These are phyloP conservation scores for Mixornis gularis DNA, from an alignment of 2,113 vertebrate species.

Conservation along the genomic window DNA sequence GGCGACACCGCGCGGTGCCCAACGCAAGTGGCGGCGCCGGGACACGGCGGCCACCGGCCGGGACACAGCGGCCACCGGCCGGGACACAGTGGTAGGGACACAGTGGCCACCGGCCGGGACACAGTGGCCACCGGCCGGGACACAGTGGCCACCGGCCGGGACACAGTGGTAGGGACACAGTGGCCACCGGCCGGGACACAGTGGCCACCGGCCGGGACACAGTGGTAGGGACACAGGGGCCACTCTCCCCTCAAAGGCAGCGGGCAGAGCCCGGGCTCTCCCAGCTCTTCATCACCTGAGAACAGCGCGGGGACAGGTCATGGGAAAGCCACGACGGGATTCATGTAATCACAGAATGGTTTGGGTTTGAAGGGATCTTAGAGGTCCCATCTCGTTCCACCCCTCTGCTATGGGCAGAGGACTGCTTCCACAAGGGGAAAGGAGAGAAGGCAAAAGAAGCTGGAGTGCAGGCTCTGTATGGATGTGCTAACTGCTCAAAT, in stretches of 20 bases:
- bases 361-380: neutral
- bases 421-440: neutral
- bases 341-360: accelerated
- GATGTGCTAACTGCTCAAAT: neutral
- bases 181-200: no score
- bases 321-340: neutral
- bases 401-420: neutral
- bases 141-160: neutral
- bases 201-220: no score
- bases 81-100: neutral
- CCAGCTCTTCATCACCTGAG: accelerated
- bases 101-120: no score
- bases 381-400: neutral
- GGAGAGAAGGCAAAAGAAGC: neutral
- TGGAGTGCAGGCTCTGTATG: neutral
- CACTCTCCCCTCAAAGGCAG: accelerated
- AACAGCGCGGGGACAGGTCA: accelerated
- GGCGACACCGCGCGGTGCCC: neutral
- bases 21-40: accelerated
- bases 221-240: accelerated
- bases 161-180: no score
- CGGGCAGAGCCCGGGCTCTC: neutral
- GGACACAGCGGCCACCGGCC: no score
- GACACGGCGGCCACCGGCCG: neutral
- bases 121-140: no score